Conservation (phyloP, 2,888 invertebrate species). For the Ypsolopha sequella region DNA sequence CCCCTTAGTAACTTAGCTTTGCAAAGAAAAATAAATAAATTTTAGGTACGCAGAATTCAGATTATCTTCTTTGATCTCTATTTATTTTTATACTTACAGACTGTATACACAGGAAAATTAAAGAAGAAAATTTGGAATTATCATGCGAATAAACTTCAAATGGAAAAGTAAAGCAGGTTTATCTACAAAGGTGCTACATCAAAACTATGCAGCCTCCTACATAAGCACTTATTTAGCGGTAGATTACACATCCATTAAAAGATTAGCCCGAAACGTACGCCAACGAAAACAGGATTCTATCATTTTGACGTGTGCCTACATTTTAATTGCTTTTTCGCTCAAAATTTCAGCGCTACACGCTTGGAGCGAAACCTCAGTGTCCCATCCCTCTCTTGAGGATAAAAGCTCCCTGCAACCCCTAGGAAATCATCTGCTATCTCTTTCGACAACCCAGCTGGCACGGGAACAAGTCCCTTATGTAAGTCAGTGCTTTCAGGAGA, state of each 20-base stretch:
- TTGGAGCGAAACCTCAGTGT: slow-evolving; percentile 31
- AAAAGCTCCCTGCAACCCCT: slow-evolving; percentile 33
- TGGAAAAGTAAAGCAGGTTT: neutral
- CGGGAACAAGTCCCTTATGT: slow-evolving; percentile 61
- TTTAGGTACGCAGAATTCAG: too few species aligned
- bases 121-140: neutral
- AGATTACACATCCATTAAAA: slow-evolving; percentile 35
- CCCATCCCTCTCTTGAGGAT: slow-evolving; percentile 41
- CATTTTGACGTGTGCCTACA: slow-evolving; percentile 41
- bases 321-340: slow-evolving; percentile 65
- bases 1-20: too few species aligned
- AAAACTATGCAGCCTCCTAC: neutral
- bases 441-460: slow-evolving; percentile 46
- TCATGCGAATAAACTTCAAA: neutral
- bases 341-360: slow-evolving; percentile 41
- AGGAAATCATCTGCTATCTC: slow-evolving; percentile 40
- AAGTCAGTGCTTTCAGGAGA: slow-evolving; percentile 49
- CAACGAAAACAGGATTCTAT: slow-evolving; percentile 34
- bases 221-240: slow-evolving; percentile 22
- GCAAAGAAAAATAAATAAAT: too few species aligned
- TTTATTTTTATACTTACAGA: too few species aligned
- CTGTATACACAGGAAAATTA: too few species aligned
- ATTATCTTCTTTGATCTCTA: too few species aligned
- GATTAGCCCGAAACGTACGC: slow-evolving; percentile 30
- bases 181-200: neutral